These are phyloP conservation scores for Ennomos fuscantarius DNA, from an alignment of 2,888 invertebrate genomes.

Conservation along the genomic window DNA sequence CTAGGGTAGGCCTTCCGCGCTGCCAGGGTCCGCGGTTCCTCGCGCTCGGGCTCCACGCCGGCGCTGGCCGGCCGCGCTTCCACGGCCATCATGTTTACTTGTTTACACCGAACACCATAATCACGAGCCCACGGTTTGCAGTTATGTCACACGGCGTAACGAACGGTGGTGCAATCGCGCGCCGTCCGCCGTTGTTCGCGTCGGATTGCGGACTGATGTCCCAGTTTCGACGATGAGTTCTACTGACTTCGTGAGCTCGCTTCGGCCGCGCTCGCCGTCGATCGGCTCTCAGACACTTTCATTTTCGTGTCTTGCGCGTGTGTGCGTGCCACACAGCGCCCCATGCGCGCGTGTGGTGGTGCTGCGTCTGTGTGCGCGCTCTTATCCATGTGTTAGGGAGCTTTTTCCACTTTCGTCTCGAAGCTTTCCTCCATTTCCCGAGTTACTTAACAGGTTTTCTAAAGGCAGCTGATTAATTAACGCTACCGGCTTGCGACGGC, in stretches of 20 bases:
- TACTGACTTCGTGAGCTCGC: constrained; percentile 83
- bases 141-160: constrained; percentile 81
- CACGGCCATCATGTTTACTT: constrained; percentile 82
- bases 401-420: constrained; percentile 81
- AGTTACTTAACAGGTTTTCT: constrained; percentile 76
- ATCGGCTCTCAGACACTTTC: constrained; percentile 76
- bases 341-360: constrained; percentile 43
- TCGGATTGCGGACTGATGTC: constrained; percentile 87
- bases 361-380: constrained; percentile 26
- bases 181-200: constrained; percentile 79
- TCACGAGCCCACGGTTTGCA: constrained; percentile 69
- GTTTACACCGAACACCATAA: constrained; percentile 77
- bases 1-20: constrained; percentile 82
- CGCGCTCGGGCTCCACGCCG: constrained; percentile 71
- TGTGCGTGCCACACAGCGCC: constrained; percentile 51
- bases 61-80: constrained; percentile 77
- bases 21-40: constrained; percentile 79
- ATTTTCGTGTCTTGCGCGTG: constrained; percentile 77
- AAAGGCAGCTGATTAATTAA: constrained; percentile 55
- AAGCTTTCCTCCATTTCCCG: constrained; percentile 81
- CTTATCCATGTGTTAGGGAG: constrained; percentile 42
- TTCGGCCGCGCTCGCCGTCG: constrained; percentile 80
- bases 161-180: constrained; percentile 58
- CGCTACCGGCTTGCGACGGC: constrained; percentile 32
- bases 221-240: constrained; percentile 86